A percentile compares a stretch with the other conserved stretches of the same genome.
These are phyloP conservation scores for Laterallus jamaicensis DNA, from an alignment of 2,113 vertebrate genomes.

Conservation along the genomic window DNA sequence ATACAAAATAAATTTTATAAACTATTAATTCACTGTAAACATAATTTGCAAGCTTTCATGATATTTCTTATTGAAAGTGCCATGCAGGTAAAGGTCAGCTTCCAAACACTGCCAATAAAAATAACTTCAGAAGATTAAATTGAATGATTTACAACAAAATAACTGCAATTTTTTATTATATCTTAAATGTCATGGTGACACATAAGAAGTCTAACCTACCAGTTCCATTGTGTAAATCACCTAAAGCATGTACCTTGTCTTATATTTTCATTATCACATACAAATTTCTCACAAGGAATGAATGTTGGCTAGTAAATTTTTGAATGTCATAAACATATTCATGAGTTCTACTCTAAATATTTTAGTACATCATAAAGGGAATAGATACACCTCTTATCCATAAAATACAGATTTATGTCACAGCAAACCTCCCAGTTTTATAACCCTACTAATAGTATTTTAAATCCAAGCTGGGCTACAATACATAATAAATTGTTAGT, in stretches of 20 bases:
- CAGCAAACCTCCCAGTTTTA: not conserved
- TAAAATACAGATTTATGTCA: conserved; percentile 51
- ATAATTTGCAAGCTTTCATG: conserved; percentile 34
- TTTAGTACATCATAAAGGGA: conserved; percentile 49
- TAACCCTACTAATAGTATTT: not conserved
- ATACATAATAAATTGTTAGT: conserved; percentile 14
- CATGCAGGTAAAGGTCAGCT: conserved; percentile 26
- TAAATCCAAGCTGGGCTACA: not conserved
- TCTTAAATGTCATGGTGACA: conserved; percentile 42
- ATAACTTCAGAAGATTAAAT: conserved; percentile 32
- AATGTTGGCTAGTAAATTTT: conserved; percentile 23
- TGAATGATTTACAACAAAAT: conserved; percentile 35
- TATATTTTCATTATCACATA: conserved; percentile 42
- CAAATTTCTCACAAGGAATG: conserved; percentile 41
- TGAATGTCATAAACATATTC: conserved; percentile 41
- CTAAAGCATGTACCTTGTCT: not conserved
- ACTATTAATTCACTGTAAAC: not conserved
- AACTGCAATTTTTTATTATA: conserved; percentile 13
- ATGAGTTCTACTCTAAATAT: conserved; percentile 47
- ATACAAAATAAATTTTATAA: conserved; percentile 3
- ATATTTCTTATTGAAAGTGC: conserved; percentile 38
- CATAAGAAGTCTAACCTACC: not conserved
- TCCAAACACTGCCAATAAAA: conserved; percentile 22
- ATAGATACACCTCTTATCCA: conserved; percentile 17
- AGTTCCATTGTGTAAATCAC: conserved; percentile 33